phyloP scores from a whole-genome alignment of 2,797 vertebrate genomes.

The Falco cherrug region DNA sequence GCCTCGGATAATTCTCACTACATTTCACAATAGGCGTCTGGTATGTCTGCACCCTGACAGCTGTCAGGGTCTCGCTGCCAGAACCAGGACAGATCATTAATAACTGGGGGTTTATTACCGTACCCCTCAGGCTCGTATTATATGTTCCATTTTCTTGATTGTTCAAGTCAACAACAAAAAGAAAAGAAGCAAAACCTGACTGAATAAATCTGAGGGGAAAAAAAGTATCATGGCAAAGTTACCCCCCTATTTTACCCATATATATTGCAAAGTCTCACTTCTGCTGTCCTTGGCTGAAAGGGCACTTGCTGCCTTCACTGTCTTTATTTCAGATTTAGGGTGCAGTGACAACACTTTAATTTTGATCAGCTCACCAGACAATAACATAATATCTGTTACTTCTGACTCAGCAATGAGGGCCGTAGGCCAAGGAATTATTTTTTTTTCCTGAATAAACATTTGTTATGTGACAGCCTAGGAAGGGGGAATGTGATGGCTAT shows the following conservation, averaged over 20 bases:
- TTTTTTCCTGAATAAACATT: background rate
- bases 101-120: slow-evolving; percentile 27
- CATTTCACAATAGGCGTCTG: background rate
- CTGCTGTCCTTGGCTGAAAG: slow-evolving; percentile 18
- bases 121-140: background rate
- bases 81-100: slow-evolving; percentile 41
- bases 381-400: background rate
- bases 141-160: slow-evolving; percentile 16
- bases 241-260: background rate
- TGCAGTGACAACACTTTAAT: background rate
- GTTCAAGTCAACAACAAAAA: slow-evolving; percentile 16
- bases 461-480: background rate
- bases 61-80: slow-evolving; percentile 33
- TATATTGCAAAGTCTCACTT: background rate
- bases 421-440: background rate
- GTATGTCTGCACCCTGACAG: slow-evolving; percentile 40
- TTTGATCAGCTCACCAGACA: background rate
- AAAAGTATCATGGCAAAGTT: background rate
- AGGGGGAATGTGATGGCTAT: background rate
- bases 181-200: background rate
- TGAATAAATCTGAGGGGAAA: slow-evolving; percentile 7
- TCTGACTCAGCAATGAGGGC: background rate
- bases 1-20: slow-evolving; percentile 3
- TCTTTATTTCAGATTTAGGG: slow-evolving; percentile 12
- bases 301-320: background rate